Percentiles rank a stretch among this genome's conserved stretches.
Conservation (phyloP, 1,140 invertebrate species). For the Asbolus verrucosus region DNA sequence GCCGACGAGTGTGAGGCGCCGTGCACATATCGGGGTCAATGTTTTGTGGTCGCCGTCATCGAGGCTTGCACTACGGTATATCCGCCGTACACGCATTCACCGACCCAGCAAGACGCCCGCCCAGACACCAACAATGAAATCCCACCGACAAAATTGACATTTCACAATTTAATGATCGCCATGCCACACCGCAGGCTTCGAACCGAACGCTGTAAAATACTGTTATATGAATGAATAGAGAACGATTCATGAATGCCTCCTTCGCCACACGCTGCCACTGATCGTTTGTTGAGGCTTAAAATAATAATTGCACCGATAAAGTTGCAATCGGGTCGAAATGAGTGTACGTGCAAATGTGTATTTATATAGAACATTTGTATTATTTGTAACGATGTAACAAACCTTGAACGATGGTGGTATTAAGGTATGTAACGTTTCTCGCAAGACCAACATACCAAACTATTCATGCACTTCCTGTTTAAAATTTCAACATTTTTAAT, state of each 20-base stretch:
- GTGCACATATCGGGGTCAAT: conserved; percentile 38
- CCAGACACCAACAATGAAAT: conserved; percentile 16
- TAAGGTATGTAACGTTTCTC: no score
- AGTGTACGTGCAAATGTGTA: no score
- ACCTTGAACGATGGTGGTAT: no score
- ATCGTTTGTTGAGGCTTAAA: no score
- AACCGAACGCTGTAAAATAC: background rate
- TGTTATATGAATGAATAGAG: conserved; percentile 3
- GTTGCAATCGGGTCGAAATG: no score
- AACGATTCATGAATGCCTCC: no score
- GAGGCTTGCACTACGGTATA: conserved; percentile 5
- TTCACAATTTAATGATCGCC: conserved; percentile 5
- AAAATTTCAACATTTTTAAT: no score
- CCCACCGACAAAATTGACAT: conserved; percentile 21
- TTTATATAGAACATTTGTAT: background rate
- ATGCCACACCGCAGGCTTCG: background rate
- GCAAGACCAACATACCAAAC: no score
- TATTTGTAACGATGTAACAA: no score
- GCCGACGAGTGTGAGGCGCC: conserved; percentile 15
- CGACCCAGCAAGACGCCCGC: conserved; percentile 13
- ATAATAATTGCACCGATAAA: no score
- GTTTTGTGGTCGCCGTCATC: conserved; percentile 27
- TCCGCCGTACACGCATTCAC: conserved; percentile 11
- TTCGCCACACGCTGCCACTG: no score
- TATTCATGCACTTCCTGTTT: no score